Base-by-base conservation (phyloP, 2,888 invertebrate species). In the Rhamnusium bicolor region DNA sequence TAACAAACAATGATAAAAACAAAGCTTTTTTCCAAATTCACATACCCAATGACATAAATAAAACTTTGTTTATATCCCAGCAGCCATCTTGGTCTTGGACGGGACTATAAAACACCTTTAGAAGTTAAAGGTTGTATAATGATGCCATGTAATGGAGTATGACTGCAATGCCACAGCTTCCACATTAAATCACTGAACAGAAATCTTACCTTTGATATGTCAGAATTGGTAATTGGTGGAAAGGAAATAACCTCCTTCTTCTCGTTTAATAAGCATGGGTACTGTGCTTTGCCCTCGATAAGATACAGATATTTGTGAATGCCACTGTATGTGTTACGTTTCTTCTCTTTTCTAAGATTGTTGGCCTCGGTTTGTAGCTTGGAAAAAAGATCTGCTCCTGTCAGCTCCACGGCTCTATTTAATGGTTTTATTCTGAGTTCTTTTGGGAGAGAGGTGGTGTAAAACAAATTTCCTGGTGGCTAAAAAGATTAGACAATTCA, bases 201-300 rank as follows among this genome's bases (percentile, higher is more conserved):
- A n/a, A 61, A 47, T 27, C 62, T 1, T 86, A 94, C 94, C 91
- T 96, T 96, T 1, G 95, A 94, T 75, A 91, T 88, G 66, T 96
- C 95, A 71, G 94, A 93, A 88, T 96, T 96, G 18, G 96, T 96
- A 80, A 96, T 94, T 0, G 96, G 96, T 10, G 96, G 96, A 84
- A 96, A 94, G 49, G 96, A 96, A 81, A 96, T 93, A 1, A 95
- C 94, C 74, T 90, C 90, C 1, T 91, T 90, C 10, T 89, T 89
- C 4, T 90, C 88, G 84, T 95, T 94, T 77, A 92, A 82, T 49
- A 96, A 85, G 82, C 94, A 95, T 0, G 96, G 94, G 86, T 93
- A 96, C 47, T 91, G 86, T 0, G 91, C 88, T 85, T 94, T 93
- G 47, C 94, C 94, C 86, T 95, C 94, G 74, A 96, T 87, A 19